These are phyloP conservation scores for Cremastinae sp. DNA, from an alignment of 2,888 invertebrate genomes.

Conservation along the genomic window DNA sequence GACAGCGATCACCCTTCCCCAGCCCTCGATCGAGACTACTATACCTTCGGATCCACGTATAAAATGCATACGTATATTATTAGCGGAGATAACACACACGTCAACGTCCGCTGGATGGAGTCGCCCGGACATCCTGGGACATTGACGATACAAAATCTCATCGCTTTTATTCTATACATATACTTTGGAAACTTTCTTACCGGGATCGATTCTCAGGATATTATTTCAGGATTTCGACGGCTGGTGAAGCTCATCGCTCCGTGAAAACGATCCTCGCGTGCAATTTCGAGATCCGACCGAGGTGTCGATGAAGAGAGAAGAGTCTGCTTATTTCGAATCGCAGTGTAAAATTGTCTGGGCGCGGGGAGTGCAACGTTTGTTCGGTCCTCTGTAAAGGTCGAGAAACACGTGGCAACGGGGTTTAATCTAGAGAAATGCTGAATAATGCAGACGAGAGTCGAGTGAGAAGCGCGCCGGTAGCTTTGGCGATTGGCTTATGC, in stretches of 20 bases:
- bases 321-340: slow-evolving; percentile 20
- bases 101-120: not conserved
- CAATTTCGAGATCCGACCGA: no score
- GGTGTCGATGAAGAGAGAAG: not conserved
- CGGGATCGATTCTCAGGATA: no score
- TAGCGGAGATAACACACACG: slow-evolving; percentile 3
- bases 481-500: slow-evolving; percentile 78
- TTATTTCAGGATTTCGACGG: no score
- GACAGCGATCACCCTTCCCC: slow-evolving; percentile 38
- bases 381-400: slow-evolving; percentile 68
- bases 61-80: slow-evolving; percentile 14
- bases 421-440: slow-evolving; percentile 80
- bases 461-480: slow-evolving; percentile 69
- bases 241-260: no score
- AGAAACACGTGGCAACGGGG: slow-evolving; percentile 70
- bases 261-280: no score
- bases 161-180: no score
- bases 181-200: no score
- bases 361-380: slow-evolving; percentile 29
- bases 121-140: no score
- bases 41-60: no score
- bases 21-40: slow-evolving; percentile 24
- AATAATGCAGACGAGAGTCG: slow-evolving; percentile 75
- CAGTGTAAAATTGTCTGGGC: slow-evolving; percentile 17
- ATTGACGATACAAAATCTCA: no score